These are phyloP conservation scores for Hystrix cristata DNA, from an alignment of 2,113 vertebrate genomes.

Conservation along the genomic window DNA sequence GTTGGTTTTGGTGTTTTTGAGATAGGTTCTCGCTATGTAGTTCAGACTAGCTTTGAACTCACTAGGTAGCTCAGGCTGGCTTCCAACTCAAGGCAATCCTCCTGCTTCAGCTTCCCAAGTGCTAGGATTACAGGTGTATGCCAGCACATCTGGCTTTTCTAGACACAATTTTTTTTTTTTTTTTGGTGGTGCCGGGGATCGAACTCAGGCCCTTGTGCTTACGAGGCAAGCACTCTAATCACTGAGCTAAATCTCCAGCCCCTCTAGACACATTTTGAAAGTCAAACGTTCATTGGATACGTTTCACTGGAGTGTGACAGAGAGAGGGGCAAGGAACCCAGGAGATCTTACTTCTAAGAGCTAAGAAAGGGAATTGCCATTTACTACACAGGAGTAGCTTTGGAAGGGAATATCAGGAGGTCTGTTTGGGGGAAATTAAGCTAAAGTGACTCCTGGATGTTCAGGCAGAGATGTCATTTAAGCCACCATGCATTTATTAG, in stretches of 20 bases:
- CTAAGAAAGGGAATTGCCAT: neutral
- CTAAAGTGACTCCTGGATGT: neutral
- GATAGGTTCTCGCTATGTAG: too few relatives aligned
- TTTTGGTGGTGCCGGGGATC: too few relatives aligned
- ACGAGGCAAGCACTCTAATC: too few relatives aligned
- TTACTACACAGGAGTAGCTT: neutral
- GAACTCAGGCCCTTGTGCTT: too few relatives aligned
- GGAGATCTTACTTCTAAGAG: neutral
- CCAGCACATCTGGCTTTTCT: too few relatives aligned
- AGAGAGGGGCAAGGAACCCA: neutral
- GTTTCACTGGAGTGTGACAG: neutral
- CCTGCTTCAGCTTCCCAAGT: too few relatives aligned
- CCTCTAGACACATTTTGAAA: slow-evolving; percentile 17
- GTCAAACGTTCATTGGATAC: neutral
- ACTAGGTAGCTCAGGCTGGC: too few relatives aligned
- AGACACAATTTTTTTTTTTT: too few relatives aligned
- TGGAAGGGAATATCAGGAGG: neutral
- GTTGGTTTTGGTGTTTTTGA: neutral
- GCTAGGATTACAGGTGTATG: too few relatives aligned
- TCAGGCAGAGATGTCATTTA: neutral
- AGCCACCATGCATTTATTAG: neutral
- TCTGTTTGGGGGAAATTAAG: neutral
- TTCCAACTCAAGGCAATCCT: too few relatives aligned
- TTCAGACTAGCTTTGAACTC: too few relatives aligned
- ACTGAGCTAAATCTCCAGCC: too few relatives aligned